Evolutionary conservation across 1,140 invertebrate species (phyloP), one percentile per base, ranked within the genome.

Genomic region (Laupala kohalensis): DNA sequence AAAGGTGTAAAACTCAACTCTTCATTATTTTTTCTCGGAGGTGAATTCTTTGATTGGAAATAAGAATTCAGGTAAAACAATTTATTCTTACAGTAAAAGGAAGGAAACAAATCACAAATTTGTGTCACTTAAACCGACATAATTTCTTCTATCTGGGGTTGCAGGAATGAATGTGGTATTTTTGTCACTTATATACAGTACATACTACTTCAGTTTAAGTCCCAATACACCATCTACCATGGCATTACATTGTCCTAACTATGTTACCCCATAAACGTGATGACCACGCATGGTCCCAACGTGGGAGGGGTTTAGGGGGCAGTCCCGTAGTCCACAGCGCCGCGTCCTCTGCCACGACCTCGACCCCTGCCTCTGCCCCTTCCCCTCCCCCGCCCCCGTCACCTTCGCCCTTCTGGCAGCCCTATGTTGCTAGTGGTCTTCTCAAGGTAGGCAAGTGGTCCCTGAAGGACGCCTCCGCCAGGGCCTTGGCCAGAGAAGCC

Each of bases 351-450:
- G 72, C 85, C 87, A 81, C 86, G 82, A 74, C 86, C 86, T 81
- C 87, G 82, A 77, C 86, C 86, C 77, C 86, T 83, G 78, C 86
- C 86, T 76, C 86, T 83, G 75, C 86, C 86, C 81, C 86, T 85
- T 81, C 87, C 87, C 84, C 87, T 86, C 83, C 87, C 87, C 78
- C 87, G 84, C 81, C 86, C 86, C 80, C 86, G 87, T 88, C 87
- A 88, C 86, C 87, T 87, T 68, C 86, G 79, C 74, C 86, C 86
- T 79, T 90, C 88, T 27, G 86, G 86, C 84, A 91, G 85, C 53
- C 90, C 90, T 84, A 92, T 92, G 82, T 90, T 91, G 78, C 89
- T 90, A 72, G 90, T 90, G 71, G 90, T 92, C 82, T 92, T 91
- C 83, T 92, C 90, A 69, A 92, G 81, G 78, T 88, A 92, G 3